Base-by-base conservation (phyloP, 30 jellyfish, hydroid and myxozoan species). In the Turritopsis dohrnii region DNA sequence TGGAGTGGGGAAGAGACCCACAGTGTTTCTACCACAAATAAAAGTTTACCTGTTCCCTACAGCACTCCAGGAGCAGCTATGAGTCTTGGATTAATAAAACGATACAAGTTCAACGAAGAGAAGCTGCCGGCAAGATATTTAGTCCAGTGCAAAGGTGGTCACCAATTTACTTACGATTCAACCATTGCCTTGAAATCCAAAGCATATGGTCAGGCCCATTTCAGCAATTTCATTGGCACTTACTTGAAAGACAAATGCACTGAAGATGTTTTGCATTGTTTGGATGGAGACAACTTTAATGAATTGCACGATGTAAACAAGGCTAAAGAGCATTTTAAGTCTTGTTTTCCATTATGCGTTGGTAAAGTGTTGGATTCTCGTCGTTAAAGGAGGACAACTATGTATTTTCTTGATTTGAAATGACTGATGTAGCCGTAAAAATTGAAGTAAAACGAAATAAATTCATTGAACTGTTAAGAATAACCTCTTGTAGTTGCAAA, bases 51-150 rank as follows among this genome's bases (percentile, higher is more conserved):
- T 41, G 66, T 52, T 22, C 54, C 77, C 26, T 79, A 28, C 41
- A 7, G 8, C 8, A 79, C 85, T 17, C 85, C 85, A 26, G 85
- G 85, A 26, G 85, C 82, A 79, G 85, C 85, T 20, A 29, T 79
- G 82, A 52, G 26, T 28, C 24, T 79, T 53, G 85, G 85, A 20
- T 79, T 79, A 18, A 25, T 29, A 22, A 79, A 79, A 74, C 26
- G 79, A 52, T 79, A 79, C 79, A 29, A 0, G 18, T 79, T 79
- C 29, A 74, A 79, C 85, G 0, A 24, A 25, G 52, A 1, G 16
- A 1, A 22, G 18, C 0, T 79, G 79, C 85, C 85, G 21, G 85
- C 85, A 28, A 29, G 1, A 0, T 74, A 23, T 22, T 18, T 74
- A 19, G 85, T 79, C 23, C 8, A 23, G 31, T 69, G 77, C 30